phyloP scores from a whole-genome alignment of 2,797 vertebrate species.

The Anguilla obscura region DNA sequence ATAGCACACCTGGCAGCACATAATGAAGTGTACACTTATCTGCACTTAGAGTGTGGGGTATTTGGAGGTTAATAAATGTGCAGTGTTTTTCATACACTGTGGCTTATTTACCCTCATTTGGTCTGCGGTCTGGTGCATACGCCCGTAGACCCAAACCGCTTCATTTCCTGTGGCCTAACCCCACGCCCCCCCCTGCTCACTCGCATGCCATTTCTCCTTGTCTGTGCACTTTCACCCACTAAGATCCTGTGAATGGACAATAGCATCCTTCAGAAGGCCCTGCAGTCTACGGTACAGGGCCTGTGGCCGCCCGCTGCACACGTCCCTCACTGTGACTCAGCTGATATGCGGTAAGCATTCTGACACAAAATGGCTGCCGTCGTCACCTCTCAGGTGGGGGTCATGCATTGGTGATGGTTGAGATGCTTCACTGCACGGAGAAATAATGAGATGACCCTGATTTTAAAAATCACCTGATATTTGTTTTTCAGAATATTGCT shows the following conservation, averaged over 20 bases:
- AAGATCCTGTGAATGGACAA: constrained; percentile 22
- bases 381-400: background rate
- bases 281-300: background rate
- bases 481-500: too few relatives aligned
- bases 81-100: background rate
- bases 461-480: too few relatives aligned
- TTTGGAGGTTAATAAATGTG: background rate
- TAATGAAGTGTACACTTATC: background rate
- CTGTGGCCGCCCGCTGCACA: background rate
- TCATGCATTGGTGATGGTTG: background rate
- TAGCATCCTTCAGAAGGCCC: background rate
- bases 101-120: background rate
- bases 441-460: background rate
- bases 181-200: background rate
- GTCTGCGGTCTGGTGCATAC: background rate
- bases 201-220: background rate
- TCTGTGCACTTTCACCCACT: constrained; percentile 15
- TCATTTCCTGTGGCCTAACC: constrained; percentile 15
- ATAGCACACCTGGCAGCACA: background rate
- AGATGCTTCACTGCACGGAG: background rate
- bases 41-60: background rate
- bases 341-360: background rate
- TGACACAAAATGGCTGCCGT: background rate
- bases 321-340: background rate
- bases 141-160: background rate